phyloP scores from a whole-genome alignment of 37 sponge, comb jelly and placozoan genomes.

The Ianthella basta region DNA sequence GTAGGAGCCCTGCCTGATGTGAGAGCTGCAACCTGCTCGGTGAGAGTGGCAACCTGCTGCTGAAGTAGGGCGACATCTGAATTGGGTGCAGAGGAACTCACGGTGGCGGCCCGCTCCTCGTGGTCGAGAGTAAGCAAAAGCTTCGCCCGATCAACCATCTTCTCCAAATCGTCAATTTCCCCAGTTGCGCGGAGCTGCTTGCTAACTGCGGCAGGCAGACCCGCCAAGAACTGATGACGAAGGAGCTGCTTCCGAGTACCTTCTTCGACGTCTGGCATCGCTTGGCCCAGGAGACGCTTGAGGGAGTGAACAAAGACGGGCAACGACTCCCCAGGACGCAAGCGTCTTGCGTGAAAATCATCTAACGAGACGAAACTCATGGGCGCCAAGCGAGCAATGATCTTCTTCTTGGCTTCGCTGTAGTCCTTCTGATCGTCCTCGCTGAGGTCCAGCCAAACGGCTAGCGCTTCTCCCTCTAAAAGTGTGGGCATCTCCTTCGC shows the following conservation, averaged over 20 bases:
- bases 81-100: no score
- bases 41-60: no score
- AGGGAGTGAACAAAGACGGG: conserved; percentile 50
- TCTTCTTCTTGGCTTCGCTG: conserved; percentile 6
- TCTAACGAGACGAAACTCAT: conserved; percentile 38
- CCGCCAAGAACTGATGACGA: conserved; percentile 60
- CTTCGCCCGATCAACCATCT: no score
- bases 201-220: conserved; percentile 37
- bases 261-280: conserved; percentile 58
- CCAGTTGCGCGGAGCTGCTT: conserved; percentile 43
- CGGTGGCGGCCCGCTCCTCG: no score
- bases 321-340: conserved; percentile 47
- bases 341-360: conserved; percentile 40
- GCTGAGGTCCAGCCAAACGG: conserved; percentile 23
- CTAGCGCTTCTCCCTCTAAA: conserved; percentile 32
- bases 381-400: conserved; percentile 21
- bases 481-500: conserved; percentile 30
- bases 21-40: no score
- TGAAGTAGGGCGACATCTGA: no score
- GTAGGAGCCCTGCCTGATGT: no score
- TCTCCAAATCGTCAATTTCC: no score
- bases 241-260: conserved; percentile 40
- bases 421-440: conserved; percentile 31
- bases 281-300: conserved; percentile 55
- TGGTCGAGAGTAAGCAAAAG: no score